phyloP scores from a whole-genome alignment of 2,113 vertebrate genomes.

The Corydoras sp. region DNA sequence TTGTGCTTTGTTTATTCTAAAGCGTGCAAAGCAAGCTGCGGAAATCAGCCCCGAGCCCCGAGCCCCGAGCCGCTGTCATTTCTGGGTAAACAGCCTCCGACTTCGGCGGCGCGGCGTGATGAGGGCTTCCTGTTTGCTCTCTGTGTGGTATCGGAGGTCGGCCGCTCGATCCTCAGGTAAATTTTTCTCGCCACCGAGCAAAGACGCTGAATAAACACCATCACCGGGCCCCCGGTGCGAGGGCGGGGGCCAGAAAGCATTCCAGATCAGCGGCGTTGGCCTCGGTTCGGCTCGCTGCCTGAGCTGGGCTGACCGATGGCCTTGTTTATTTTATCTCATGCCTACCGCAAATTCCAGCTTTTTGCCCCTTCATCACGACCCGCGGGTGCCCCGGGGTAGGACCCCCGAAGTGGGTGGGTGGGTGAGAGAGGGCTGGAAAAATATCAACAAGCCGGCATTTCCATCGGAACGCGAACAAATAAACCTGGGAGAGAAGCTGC shows the following conservation, averaged over 20 bases:
- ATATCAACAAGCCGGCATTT: slow-evolving; percentile 63
- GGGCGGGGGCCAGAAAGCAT: no score
- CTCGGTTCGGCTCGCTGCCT: no score
- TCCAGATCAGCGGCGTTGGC: no score
- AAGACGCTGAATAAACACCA: no score
- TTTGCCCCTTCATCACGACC: slow-evolving; percentile 49
- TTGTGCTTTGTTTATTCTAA: no score
- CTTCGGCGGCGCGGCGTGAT: slow-evolving; percentile 47
- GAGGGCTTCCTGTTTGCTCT: slow-evolving; percentile 67
- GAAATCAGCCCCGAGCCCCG: no score
- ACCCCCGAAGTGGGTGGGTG: slow-evolving; percentile 13
- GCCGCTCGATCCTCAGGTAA: slow-evolving; percentile 57
- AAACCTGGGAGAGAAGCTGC: slow-evolving; percentile 52
- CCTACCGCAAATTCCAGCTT: slow-evolving; percentile 54
- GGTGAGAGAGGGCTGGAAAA: slow-evolving; percentile 43
- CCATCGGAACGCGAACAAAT: slow-evolving; percentile 66
- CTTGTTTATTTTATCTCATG: slow-evolving; percentile 57
- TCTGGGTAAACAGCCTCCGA: slow-evolving; percentile 63
- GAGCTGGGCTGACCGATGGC: slow-evolving; percentile 33
- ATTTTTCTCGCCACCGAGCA: slow-evolving; percentile 46
- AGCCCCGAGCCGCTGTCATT: slow-evolving; percentile 32
- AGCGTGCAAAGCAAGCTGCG: no score
- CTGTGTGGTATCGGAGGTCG: slow-evolving; percentile 60
- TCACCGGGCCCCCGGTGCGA: no score
- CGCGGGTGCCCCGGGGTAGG: slow-evolving; percentile 45